These are phyloP conservation scores for Ivindomyrus marchei DNA, from an alignment of 2,113 vertebrate genomes.

Conservation along the genomic window DNA sequence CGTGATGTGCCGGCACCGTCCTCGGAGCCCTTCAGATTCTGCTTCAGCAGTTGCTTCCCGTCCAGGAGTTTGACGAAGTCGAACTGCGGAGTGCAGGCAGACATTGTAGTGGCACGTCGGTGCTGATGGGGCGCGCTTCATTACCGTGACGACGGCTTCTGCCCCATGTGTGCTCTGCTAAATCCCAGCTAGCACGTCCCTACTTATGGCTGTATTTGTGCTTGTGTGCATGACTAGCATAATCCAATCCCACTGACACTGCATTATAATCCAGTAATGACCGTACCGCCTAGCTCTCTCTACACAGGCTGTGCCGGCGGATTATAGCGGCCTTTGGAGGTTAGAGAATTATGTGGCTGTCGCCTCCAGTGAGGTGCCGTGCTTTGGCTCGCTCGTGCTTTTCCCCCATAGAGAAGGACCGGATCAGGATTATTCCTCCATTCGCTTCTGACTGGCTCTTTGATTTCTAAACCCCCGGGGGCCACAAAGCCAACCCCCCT, in stretches of 20 bases:
- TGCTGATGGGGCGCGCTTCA: neutral
- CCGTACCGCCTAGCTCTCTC: neutral
- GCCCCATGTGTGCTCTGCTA: neutral
- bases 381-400: slow-evolving; percentile 3
- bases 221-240: slow-evolving; percentile 39
- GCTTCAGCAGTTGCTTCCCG: slow-evolving; percentile 86
- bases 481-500: neutral
- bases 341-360: slow-evolving; percentile 9
- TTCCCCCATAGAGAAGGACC: slow-evolving; percentile 10
- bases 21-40: slow-evolving; percentile 67
- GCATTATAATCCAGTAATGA: slow-evolving; percentile 68
- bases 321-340: slow-evolving; percentile 7
- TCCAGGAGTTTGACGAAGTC: slow-evolving; percentile 97
- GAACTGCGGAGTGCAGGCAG: slow-evolving; percentile 64
- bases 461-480: neutral
- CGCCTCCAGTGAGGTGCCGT: slow-evolving; percentile 3
- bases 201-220: neutral
- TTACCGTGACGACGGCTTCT: neutral
- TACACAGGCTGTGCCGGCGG: slow-evolving; percentile 63
- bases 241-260: slow-evolving; percentile 67
- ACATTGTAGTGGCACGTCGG: neutral
- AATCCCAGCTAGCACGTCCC: neutral
- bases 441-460: slow-evolving; percentile 6
- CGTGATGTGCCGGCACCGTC: slow-evolving; percentile 68
- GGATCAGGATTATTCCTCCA: neutral